Evolutionary conservation across 2,113 vertebrate genomes (phyloP).

Genomic region (Calonectris borealis): DNA sequence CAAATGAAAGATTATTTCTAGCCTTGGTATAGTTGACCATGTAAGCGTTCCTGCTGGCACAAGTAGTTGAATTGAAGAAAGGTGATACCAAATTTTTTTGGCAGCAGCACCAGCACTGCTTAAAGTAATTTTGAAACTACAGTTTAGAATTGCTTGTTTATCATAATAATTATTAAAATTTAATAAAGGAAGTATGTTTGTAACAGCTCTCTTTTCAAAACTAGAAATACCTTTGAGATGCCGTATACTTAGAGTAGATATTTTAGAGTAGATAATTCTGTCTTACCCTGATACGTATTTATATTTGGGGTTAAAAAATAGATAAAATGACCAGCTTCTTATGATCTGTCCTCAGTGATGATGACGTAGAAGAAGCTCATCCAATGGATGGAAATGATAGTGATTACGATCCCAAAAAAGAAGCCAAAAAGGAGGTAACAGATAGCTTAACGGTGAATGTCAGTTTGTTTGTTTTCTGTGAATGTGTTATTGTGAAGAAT

Average conservation of each 20-base stretch:
- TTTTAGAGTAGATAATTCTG: not conserved
- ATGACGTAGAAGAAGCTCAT: conserved; percentile 92
- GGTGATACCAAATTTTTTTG: not conserved
- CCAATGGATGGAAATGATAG: conserved; percentile 92
- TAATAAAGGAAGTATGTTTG: not conserved
- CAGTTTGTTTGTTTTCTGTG: conserved; percentile 32
- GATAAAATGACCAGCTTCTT: not conserved
- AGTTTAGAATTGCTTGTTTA: not conserved
- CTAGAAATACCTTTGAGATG: not conserved
- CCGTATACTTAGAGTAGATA: not conserved
- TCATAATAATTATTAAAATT: not conserved
- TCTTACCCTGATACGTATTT: not conserved
- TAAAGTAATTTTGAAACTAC: not conserved
- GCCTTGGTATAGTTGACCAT: not conserved
- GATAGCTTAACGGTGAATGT: conserved; percentile 56
- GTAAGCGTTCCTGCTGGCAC: not conserved
- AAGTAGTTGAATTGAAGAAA: not conserved
- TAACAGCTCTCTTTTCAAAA: not conserved
- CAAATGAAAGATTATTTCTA: not conserved
- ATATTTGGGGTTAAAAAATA: not conserved
- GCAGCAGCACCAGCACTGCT: not conserved
- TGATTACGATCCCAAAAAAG: conserved; percentile 97
- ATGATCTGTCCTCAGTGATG: conserved; percentile 81
- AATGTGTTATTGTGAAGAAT: not conserved
- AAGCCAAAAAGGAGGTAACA: conserved; percentile 95